Evolutionary conservation across 1,140 invertebrate genomes (phyloP).

Genomic region (Bombus huntii): DNA sequence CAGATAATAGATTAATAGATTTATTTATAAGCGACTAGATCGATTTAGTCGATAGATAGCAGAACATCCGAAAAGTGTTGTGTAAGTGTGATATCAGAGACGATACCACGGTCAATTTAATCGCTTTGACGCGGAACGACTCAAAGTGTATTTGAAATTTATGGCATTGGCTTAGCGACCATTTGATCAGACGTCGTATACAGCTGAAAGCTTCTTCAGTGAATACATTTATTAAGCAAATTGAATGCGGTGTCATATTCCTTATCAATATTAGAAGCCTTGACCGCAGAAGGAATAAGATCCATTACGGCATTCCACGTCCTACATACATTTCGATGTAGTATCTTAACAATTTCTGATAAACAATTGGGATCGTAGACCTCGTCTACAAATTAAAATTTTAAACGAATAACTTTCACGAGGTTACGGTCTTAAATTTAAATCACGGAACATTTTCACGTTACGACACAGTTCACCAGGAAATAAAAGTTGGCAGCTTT

Average conservation of each 20-base stretch:
- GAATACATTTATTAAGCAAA: constrained; percentile 17
- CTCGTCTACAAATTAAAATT: not conserved
- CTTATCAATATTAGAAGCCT: not conserved
- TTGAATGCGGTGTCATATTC: not conserved
- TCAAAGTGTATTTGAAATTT: constrained; percentile 12
- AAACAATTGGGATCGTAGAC: not conserved
- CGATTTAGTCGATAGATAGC: not conserved
- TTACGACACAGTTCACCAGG: constrained; percentile 10
- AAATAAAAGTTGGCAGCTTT: constrained; percentile 62
- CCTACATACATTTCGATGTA: not conserved
- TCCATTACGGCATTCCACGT: not conserved
- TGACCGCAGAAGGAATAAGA: no score
- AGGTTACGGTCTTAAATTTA: constrained; percentile 32
- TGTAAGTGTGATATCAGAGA: not conserved
- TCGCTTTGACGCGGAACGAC: not conserved
- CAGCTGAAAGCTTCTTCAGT: constrained; percentile 12
- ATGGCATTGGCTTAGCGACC: not conserved
- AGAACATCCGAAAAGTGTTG: no score
- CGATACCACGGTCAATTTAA: not conserved
- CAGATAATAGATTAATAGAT: no score
- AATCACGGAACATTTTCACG: constrained; percentile 28
- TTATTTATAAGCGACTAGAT: not conserved
- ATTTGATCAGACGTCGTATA: not conserved
- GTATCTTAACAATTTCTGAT: not conserved
- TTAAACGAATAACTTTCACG: not conserved